These are phyloP conservation scores for Coilia nasus DNA, from an alignment of 2,797 vertebrate species.

Conservation along the genomic window DNA sequence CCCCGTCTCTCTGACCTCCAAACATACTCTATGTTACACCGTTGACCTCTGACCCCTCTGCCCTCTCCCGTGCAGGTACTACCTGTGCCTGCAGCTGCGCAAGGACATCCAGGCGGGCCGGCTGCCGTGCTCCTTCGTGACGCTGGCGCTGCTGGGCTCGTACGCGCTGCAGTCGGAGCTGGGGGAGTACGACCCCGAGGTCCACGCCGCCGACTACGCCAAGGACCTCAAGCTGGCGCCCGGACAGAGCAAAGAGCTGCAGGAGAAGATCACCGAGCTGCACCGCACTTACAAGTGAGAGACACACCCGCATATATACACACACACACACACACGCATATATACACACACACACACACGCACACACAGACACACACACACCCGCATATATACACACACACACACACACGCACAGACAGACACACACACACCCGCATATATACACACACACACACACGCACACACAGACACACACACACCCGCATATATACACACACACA, in stretches of 20 bases:
- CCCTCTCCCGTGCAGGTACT: slow-evolving; percentile 77
- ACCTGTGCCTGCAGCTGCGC: slow-evolving; percentile 92
- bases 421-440: no score
- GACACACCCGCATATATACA: neutral
- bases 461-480: neutral
- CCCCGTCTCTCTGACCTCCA: neutral
- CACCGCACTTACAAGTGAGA: slow-evolving; percentile 91
- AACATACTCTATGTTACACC: neutral
- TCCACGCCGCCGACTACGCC: slow-evolving; percentile 86
- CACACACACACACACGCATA: neutral
- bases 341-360: neutral
- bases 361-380: neutral
- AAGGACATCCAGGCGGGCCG: slow-evolving; percentile 88
- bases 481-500: neutral
- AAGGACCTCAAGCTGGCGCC: slow-evolving; percentile 88
- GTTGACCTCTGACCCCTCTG: neutral
- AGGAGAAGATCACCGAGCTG: slow-evolving; percentile 94
- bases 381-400: neutral
- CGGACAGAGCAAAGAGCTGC: slow-evolving; percentile 93
- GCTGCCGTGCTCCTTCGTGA: slow-evolving; percentile 96
- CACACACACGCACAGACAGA: no score
- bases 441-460: no score
- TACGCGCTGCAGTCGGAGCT: slow-evolving; percentile 95
- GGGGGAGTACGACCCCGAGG: slow-evolving; percentile 91
- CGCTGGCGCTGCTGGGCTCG: slow-evolving; percentile 90